phyloP scores from a whole-genome alignment of 2,888 invertebrate genomes.

The Saturnia japonica region DNA sequence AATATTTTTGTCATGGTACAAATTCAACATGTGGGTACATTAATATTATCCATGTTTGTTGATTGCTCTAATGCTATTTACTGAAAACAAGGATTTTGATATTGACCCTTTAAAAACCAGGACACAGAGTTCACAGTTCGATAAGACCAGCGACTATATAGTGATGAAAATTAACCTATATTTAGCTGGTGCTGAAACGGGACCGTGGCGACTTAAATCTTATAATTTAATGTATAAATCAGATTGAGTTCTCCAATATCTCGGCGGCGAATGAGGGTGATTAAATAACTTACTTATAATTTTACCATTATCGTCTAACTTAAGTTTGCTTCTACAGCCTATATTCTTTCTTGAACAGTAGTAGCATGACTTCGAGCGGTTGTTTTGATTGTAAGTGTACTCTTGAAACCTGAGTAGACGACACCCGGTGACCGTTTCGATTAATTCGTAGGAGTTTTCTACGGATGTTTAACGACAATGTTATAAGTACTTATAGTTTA shows the following conservation, averaged over 20 bases:
- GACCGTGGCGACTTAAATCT: neutral
- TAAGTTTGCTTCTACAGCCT: slow-evolving; percentile 33
- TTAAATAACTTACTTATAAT: slow-evolving; percentile 2
- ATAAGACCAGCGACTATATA: too few relatives aligned
- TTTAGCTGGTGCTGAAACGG: neutral
- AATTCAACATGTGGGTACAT: neutral
- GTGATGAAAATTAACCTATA: neutral
- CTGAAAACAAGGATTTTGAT: neutral
- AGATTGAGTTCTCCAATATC: neutral
- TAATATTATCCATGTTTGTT: neutral
- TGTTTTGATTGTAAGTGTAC: slow-evolving; percentile 45
- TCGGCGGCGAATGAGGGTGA: slow-evolving; percentile 15
- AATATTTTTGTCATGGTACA: neutral
- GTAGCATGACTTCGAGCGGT: slow-evolving; percentile 28
- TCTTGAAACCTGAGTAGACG: slow-evolving; percentile 40
- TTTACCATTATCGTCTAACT: slow-evolving; percentile 14
- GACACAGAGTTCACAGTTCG: neutral
- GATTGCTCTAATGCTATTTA: neutral
- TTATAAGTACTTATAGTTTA: neutral
- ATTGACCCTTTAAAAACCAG: neutral
- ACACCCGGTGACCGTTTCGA: neutral
- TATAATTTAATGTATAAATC: neutral
- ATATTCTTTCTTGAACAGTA: slow-evolving; percentile 33
- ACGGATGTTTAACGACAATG: neutral
- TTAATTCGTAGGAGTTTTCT: neutral